Percentiles rank a stretch among this genome's conserved stretches.
Evolutionary conservation across 92 coral and sea anemone species (phyloP).

Genomic region (Phenganax stokvisi): DNA sequence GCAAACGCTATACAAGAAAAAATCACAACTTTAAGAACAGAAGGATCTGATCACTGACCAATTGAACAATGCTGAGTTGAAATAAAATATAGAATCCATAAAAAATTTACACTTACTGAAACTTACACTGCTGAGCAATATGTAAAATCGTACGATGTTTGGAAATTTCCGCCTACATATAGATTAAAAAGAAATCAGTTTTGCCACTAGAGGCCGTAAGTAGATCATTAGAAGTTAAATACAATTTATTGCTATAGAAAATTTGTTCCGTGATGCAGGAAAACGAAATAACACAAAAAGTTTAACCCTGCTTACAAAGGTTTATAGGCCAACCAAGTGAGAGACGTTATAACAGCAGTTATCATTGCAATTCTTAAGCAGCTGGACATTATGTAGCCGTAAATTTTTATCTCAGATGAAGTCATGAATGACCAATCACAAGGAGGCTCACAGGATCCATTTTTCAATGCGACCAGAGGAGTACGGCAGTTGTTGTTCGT

Average conservation of each 20-base stretch:
- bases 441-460: slow-evolving; percentile 63
- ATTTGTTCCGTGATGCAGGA: no score
- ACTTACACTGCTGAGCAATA: slow-evolving; percentile 66
- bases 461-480: slow-evolving; percentile 58
- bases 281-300: no score
- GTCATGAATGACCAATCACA: slow-evolving; percentile 82
- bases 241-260: not conserved
- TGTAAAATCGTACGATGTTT: slow-evolving; percentile 77
- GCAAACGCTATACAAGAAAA: slow-evolving; percentile 7
- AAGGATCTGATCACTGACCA: not conserved
- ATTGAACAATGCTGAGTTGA: not conserved
- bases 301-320: slow-evolving; percentile 52
- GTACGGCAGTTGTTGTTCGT: not conserved
- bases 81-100: not conserved
- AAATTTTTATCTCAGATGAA: slow-evolving; percentile 44
- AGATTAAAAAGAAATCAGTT: not conserved
- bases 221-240: not conserved
- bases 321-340: slow-evolving; percentile 71
- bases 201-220: not conserved
- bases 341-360: slow-evolving; percentile 54
- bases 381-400: slow-evolving; percentile 56
- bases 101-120: slow-evolving; percentile 59
- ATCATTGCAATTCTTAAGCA: slow-evolving; percentile 71
- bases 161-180: slow-evolving; percentile 77
- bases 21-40: no score